Evolutionary conservation across 2,797 vertebrate species (phyloP).

Genomic region (Amblyraja radiata): DNA sequence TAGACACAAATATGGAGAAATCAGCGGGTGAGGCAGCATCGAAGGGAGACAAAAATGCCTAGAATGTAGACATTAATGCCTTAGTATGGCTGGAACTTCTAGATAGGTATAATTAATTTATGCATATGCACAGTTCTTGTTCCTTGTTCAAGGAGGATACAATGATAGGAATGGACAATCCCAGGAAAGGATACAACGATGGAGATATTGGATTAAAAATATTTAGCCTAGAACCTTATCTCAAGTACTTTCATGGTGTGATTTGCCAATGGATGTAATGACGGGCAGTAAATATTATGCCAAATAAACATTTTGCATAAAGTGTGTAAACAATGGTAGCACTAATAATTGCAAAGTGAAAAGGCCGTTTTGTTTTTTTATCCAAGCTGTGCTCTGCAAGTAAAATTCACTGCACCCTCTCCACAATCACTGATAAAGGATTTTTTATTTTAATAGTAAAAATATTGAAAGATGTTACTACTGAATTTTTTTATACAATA

Average conservation of each 20-base stretch:
- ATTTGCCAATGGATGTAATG: background rate
- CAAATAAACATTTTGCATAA: background rate
- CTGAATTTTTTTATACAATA: conserved; percentile 62
- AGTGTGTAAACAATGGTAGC: background rate
- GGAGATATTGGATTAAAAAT: background rate
- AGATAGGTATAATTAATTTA: too few relatives aligned
- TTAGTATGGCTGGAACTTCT: too few relatives aligned
- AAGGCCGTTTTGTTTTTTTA: background rate
- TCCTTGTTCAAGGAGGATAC: too few relatives aligned
- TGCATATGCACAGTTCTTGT: too few relatives aligned
- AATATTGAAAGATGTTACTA: conserved; percentile 66
- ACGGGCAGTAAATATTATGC: background rate
- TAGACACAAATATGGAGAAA: too few relatives aligned
- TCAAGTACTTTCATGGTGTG: background rate
- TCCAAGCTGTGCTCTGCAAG: background rate
- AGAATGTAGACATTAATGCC: too few relatives aligned
- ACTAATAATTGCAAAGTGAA: background rate
- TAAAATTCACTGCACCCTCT: conserved; percentile 38
- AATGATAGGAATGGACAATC: too few relatives aligned
- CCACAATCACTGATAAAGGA: conserved; percentile 37
- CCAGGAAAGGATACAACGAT: too few relatives aligned
- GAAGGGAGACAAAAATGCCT: too few relatives aligned
- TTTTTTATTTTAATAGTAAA: conserved; percentile 66
- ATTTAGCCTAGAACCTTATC: background rate
- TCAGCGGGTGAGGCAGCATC: too few relatives aligned